Conservation (phyloP, 2,797 vertebrate species). For the Coilia nasus region DNA sequence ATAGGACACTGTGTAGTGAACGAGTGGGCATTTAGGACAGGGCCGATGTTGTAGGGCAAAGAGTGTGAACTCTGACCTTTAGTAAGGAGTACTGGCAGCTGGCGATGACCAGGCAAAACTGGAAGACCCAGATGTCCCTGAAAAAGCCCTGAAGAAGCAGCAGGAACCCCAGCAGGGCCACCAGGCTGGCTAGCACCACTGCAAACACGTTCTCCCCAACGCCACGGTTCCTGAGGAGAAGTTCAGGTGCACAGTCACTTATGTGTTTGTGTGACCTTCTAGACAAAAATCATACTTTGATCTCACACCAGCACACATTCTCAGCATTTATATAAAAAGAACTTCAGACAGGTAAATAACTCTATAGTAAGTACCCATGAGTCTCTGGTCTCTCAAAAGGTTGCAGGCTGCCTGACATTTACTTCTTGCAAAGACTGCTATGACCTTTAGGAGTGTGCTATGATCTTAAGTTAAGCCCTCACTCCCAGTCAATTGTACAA, state of each 20-base stretch:
- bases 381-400: too few relatives aligned
- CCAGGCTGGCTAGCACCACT: slow-evolving; percentile 84
- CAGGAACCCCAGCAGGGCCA: slow-evolving; percentile 89
- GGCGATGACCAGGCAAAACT: slow-evolving; percentile 92
- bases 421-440: too few relatives aligned
- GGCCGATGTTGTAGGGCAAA: neutral
- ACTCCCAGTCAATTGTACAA: too few relatives aligned
- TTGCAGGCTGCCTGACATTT: neutral
- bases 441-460: too few relatives aligned
- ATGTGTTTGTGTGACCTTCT: neutral
- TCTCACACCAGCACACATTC: too few relatives aligned
- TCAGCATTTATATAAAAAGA: too few relatives aligned
- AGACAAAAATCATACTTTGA: too few relatives aligned
- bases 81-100: slow-evolving; percentile 92
- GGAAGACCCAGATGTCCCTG: slow-evolving; percentile 93
- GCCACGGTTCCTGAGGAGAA: slow-evolving; percentile 77
- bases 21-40: too few relatives aligned
- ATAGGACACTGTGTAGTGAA: too few relatives aligned
- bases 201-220: slow-evolving; percentile 87
- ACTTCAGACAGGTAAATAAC: too few relatives aligned
- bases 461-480: too few relatives aligned
- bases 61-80: slow-evolving; percentile 73
- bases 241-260: neutral
- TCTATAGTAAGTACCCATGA: too few relatives aligned
- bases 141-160: slow-evolving; percentile 88